These are phyloP conservation scores for Neosilurus hyrtlii DNA, from an alignment of 2,797 vertebrate genomes.

Conservation along the genomic window DNA sequence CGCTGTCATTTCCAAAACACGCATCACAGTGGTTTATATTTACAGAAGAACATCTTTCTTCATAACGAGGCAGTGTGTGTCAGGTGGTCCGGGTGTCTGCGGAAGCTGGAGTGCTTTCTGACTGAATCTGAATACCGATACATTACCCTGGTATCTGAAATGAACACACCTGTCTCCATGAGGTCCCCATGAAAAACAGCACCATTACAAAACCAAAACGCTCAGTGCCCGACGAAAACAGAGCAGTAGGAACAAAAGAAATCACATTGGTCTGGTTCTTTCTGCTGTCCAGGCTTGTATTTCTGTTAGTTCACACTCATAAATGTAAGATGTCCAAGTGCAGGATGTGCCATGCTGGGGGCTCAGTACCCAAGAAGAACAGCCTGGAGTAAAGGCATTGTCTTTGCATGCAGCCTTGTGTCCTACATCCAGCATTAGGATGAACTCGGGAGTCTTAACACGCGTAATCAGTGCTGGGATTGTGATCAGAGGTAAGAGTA, in stretches of 20 bases:
- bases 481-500: constrained; percentile 38
- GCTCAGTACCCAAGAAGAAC: not conserved
- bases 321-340: not conserved
- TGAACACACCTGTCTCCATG: constrained; percentile 32
- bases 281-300: constrained; percentile 16
- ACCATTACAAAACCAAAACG: constrained; percentile 32
- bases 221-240: constrained; percentile 13
- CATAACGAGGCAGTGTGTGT: not conserved
- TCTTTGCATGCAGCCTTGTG: constrained; percentile 9
- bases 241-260: constrained; percentile 6
- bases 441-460: constrained; percentile 15
- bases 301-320: constrained; percentile 17
- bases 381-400: not conserved
- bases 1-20: not conserved
- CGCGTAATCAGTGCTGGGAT: constrained; percentile 29
- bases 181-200: constrained; percentile 34
- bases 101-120: not conserved
- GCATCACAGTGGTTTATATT: not conserved
- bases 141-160: constrained; percentile 26
- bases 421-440: constrained; percentile 31
- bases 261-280: not conserved
- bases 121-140: not conserved
- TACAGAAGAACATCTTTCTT: not conserved
- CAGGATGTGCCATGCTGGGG: not conserved
- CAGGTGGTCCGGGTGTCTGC: not conserved